Evolutionary conservation across 2,113 vertebrate species (phyloP), one percentile per base, ranked within the genome.

Genomic region (Mirounga angustirostris): DNA sequence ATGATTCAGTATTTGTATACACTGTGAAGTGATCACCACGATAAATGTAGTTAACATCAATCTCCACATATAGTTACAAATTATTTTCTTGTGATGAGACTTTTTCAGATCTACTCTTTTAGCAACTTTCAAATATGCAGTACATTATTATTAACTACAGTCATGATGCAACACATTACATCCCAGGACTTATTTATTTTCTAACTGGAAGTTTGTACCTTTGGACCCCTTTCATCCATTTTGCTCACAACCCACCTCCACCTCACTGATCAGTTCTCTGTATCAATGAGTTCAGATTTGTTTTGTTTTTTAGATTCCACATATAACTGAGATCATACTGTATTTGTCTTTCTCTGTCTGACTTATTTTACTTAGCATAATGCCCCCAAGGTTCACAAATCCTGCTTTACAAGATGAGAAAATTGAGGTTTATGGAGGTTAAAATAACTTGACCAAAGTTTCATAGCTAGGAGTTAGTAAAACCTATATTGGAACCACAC

Each of bases 321-420:
- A 10, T 65, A 54, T 63, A 89, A 54, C 18, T 24, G n/a, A 63
- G 7, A 83, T 89, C 26, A 26, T 83, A 90, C 6, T 18, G 36
- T 43, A 63, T 56, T 46, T 83, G 67, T 65, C 56, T 65, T 65
- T 95, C 56, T 90, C 56, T 71, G 52, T 43, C n/a, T 74, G 46
- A 56, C n/a, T 90, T 26, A 65, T 22, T 65, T 90, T 11, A 84
- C 58, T 84, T 90, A 46, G 46, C 79, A 90, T 58, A 58, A 90
- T 43, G 46, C 22, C 21, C 15, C 73, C n/a, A 76, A 90, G n/a
- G 15, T 90, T 22, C 79, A 84, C 12, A 80, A 92, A 19, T 12
- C 24, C 13, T 81, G 33, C 76, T 78, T 96, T 43, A 93, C 4
- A 56, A 91, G 50, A 92, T 90, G 50, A 92, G 33, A 82, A 97